Evolutionary conservation across 2,888 invertebrate species (phyloP), one percentile per base, ranked within the genome.

Genomic region (Bellardia pandia): DNA sequence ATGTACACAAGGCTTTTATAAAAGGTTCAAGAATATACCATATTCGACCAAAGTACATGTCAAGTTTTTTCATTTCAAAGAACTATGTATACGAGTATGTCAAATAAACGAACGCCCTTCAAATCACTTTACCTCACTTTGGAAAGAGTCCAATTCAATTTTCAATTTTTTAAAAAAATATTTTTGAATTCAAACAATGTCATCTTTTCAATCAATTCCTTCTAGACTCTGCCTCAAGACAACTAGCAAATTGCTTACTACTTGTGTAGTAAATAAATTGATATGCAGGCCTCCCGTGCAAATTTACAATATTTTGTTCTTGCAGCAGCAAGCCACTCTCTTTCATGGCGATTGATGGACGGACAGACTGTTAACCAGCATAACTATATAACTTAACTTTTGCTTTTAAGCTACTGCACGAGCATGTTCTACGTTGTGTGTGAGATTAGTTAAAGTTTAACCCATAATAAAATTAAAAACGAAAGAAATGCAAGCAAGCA

Each of bases 201-300:
- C 14, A 9, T 13, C 14, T n/a, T 37, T 33, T 6, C n/a, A 77
- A 71, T 56, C 30, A 58, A 84, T 72, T 68, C 58, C 48, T 72
- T 85, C 0, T 11, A 76, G n/a, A 3, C 56, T 56, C 71, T 76
- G 80, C 7, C 42, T 64, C 1, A 58, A 53, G n/a, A 40, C 74
- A 71, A 83, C 82, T n/a, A 69, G 51, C 30, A 60, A 69, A 30
- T 69, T 51, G n/a, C 13, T 11, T 66, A 69, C n/a, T 37, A 30
- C 45, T 45, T 77, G 79, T 74, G 13, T 77, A 56, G 40, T 66
- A 71, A 66, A 76, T 74, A 76, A 74, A 60, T 77, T 84, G 86
- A 87, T 77, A 78, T 75, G 74, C 74, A 30, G 84, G 81, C 86
- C 84, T 85, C 86, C 80, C 86, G 64, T 81, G 85, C 77, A 87